Evolutionary conservation across 2,113 vertebrate species (phyloP), one percentile per base, ranked within the genome.

Genomic region (Oreochromis niloticus): DNA sequence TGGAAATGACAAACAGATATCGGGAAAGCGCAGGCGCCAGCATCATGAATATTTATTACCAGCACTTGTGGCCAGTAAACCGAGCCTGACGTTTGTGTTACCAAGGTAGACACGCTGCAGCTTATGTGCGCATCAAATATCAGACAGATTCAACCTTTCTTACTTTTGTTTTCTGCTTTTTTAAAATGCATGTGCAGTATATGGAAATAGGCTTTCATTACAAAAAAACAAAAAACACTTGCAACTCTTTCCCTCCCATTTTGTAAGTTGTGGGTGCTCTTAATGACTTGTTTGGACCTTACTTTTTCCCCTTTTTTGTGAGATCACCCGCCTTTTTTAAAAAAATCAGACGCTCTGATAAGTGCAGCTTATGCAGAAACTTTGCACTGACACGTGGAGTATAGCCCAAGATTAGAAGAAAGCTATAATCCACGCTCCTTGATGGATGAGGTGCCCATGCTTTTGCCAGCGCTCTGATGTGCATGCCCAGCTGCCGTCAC

Each of bases 21-120:
- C 16, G 71, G 55, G 63, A 90, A 86, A 73, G 92, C 93, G 92
- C 93, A 93, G 91, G 94, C 93, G 92, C 93, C 93, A 56, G 79
- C 86, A 90, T 96, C 92, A 95, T 97, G 96, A 97, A 97, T 98
- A 98, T 97, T 95, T 95, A 98, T 97, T 68, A 95, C 41, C 82
- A 90, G 88, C 94, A 88, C 95, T 94, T 91, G 89, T 88, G 89
- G 94, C 94, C 94, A 85, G 91, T 89, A 95, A 96, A 95, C 86
- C 91, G 94, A 91, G 92, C 86, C 92, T 93, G 93, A 93, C 57
- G 95, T 93, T 91, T 92, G 92, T 86, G 92, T 93, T 94, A 89
- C 91, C 80, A 81, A 88, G 90, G 92, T 93, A 90, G 90, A 90
- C 91, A 84, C 30, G 75, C 30, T 80, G 87, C 78, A 84, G 84